Percentiles rank a stretch among this genome's conserved stretches.
Evolutionary conservation across 2,888 invertebrate species (phyloP).

Genomic region (Hetaerina titia): DNA sequence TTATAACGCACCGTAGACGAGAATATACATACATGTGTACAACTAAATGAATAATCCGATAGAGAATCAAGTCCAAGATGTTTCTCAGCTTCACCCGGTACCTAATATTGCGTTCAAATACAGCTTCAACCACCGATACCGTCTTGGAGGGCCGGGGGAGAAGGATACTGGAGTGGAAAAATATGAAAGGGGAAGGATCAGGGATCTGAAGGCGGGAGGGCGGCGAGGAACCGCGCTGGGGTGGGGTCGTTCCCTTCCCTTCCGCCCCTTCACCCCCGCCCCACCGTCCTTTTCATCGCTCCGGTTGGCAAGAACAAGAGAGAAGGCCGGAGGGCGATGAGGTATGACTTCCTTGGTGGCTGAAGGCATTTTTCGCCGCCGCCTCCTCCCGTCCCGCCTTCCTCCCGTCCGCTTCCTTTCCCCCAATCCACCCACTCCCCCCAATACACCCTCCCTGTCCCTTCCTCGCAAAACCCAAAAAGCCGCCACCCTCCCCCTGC

Average conservation of each 20-base stretch:
- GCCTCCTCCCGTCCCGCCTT: background rate
- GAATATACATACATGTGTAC: no score
- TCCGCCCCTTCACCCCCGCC: background rate
- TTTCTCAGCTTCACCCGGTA: no score
- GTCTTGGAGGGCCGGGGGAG: background rate
- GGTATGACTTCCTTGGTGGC: slow-evolving; percentile 32
- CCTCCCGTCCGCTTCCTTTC: background rate
- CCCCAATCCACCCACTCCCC: no score
- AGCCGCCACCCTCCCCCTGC: background rate
- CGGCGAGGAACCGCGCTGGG: background rate
- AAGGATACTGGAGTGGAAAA: background rate
- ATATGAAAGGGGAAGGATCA: background rate
- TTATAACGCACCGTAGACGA: no score
- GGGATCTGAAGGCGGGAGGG: background rate
- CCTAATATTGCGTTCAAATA: no score
- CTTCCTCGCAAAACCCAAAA: background rate
- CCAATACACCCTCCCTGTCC: background rate
- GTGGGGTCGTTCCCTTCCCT: background rate
- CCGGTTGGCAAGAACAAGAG: slow-evolving; percentile 9
- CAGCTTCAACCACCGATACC: no score
- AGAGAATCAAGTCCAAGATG: no score
- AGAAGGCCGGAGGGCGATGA: slow-evolving; percentile 34
- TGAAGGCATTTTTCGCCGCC: slow-evolving; percentile 22
- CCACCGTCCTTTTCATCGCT: background rate
- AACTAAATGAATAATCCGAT: no score